Base-by-base conservation (phyloP, 2,888 invertebrate species). In the Troides oblongomaculatus region DNA sequence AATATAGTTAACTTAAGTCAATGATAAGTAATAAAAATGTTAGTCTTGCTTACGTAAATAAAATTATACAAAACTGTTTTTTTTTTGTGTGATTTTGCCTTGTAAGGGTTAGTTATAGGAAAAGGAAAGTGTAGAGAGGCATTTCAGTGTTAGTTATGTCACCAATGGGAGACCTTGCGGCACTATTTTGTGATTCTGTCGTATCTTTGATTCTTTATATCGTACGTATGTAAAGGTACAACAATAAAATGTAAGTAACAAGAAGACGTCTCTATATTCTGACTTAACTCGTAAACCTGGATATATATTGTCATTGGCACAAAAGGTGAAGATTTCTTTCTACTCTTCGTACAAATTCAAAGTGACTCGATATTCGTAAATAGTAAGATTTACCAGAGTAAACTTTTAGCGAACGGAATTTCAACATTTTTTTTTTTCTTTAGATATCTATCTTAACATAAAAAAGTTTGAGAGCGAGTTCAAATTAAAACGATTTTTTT, bases 261-360 rank as follows among this genome's bases (percentile, higher is more conserved):
- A 75, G 75, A 73, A 81, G 78, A 74, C 72, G 74, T 75, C 76
- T 74, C 77, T 78, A 74, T 78, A 76, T 77, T 78, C 73, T 74
- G 74, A 74, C 74, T 79, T 77, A 73, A 73, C 79, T 75, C 78
- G 80, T 87, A 87, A 87, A 86, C 78, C 79, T 77, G 72, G 76
- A 76, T 82, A 81, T 78, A 83, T 82, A 85, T 84, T 83, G 82
- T 75, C 78, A 77, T 78, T 80, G 83, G 81, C 81, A 80, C 83
- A 81, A 79, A 80, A 81, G 77, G 82, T 82, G 84, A 83, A 84
- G 79, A 80, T 80, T 82, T 79, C 76, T 73, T 82, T 79, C 76
- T 73, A 76, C 76, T 75, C 75, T 76, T 74, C 76, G 77, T 79
- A 79, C 76, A 82, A 84, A 86, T 82, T 85, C 81, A 79, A 84